Conservation (phyloP, 2,113 vertebrate genomes). For the Rhinoderma darwinii region DNA sequence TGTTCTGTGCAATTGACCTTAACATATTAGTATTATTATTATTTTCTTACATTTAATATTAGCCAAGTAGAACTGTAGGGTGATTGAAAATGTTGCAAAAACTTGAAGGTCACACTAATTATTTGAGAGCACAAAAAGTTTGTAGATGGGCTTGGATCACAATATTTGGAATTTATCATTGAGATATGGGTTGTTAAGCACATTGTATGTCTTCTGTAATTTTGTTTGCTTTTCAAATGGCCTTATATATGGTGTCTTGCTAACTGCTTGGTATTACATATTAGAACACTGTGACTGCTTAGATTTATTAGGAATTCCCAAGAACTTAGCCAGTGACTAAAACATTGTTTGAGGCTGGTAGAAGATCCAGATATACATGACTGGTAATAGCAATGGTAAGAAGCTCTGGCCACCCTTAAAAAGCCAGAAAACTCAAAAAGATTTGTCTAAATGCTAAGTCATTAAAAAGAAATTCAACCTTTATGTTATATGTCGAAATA, state of each 20-base stretch:
- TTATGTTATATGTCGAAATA: background rate
- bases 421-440: background rate
- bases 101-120: background rate
- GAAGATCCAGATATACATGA: background rate
- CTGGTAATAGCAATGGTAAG: background rate
- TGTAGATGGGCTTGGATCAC: background rate
- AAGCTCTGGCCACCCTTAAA: background rate
- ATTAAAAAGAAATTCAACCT: background rate
- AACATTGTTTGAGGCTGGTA: background rate
- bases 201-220: background rate
- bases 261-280: background rate
- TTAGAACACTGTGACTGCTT: background rate
- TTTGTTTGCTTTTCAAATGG: slow-evolving; percentile 14
- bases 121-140: background rate
- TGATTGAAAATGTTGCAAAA: background rate
- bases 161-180: background rate
- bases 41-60: background rate
- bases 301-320: background rate
- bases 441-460: background rate
- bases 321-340: background rate
- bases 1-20: slow-evolving; percentile 50
- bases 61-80: background rate
- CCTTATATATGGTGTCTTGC: background rate
- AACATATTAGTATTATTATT: background rate
- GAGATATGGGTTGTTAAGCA: background rate